Conservation (phyloP, 1,140 invertebrate genomes). For the Heliconius hewitsoni region DNA sequence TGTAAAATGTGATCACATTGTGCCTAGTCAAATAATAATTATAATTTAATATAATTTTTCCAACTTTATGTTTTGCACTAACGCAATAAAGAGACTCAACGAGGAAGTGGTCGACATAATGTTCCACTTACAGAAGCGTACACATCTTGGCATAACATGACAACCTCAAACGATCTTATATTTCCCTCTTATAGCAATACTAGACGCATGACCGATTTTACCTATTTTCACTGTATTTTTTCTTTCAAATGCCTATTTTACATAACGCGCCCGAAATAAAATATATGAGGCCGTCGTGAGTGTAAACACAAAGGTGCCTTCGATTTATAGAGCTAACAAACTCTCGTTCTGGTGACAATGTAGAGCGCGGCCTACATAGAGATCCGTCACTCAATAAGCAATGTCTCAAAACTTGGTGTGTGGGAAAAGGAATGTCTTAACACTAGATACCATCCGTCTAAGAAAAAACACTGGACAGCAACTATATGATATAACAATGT, state of each 20-base stretch:
- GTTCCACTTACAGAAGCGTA: constrained; percentile 25
- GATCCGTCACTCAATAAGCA: no score
- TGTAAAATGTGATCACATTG: background rate
- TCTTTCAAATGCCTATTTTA: background rate
- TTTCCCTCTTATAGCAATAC: constrained; percentile 27
- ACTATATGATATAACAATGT: no score
- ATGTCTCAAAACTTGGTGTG: no score
- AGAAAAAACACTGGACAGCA: no score
- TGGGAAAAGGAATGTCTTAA: no score
- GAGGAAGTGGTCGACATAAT: constrained; percentile 27
- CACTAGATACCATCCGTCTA: no score
- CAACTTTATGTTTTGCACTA: constrained; percentile 23
- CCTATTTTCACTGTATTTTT: background rate
- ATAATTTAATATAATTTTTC: constrained; percentile 13
- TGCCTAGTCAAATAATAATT: background rate
- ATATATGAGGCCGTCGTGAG: no score
- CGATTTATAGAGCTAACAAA: no score
- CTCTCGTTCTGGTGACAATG: no score
- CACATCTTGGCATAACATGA: constrained; percentile 26
- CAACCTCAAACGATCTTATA: constrained; percentile 30
- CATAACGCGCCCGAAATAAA: no score
- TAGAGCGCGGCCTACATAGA: no score
- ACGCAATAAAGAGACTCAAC: constrained; percentile 29
- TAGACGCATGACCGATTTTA: constrained; percentile 1
- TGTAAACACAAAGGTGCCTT: no score